A percentile compares a stretch with the other conserved stretches of the same genome.
Evolutionary conservation across 1,140 invertebrate genomes (phyloP).

Genomic region (Maniola jurtina): DNA sequence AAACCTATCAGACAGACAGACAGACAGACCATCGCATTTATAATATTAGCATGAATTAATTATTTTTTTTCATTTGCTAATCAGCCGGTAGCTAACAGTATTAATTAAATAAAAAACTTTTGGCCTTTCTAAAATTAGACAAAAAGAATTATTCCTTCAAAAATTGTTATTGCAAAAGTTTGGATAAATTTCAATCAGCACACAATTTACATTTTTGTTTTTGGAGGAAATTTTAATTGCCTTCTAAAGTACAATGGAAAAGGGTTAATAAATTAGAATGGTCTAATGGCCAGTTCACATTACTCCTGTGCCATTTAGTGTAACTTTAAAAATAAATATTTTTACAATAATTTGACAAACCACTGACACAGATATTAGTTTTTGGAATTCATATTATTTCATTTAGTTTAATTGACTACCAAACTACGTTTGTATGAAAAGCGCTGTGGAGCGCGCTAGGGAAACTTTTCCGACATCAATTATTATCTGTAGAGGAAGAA

Average conservation of each 20-base stretch:
- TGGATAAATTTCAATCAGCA: constrained; percentile 11
- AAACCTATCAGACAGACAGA: no score
- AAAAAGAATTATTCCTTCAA: constrained; percentile 5
- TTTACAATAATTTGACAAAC: no score
- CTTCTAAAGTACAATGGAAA: constrained; percentile 11
- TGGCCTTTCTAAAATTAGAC: background rate
- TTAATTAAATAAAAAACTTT: background rate
- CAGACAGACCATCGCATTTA: no score
- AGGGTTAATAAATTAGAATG: constrained; percentile 17
- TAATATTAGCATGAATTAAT: no score
- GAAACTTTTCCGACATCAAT: no score
- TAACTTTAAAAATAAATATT: no score
- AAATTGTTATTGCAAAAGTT: constrained; percentile 7
- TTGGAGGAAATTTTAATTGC: constrained; percentile 12
- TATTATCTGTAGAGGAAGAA: no score
- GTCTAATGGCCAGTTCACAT: background rate
- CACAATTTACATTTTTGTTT: constrained; percentile 10
- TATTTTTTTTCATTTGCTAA: background rate
- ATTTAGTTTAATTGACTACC: no score
- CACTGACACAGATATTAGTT: no score
- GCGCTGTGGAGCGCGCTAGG: no score
- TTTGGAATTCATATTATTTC: no score
- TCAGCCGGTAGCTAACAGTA: background rate
- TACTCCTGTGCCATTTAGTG: background rate
- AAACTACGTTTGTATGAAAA: no score